These are phyloP conservation scores for Drosophila lowei DNA, from an alignment of 1,140 invertebrate species.

Conservation along the genomic window DNA sequence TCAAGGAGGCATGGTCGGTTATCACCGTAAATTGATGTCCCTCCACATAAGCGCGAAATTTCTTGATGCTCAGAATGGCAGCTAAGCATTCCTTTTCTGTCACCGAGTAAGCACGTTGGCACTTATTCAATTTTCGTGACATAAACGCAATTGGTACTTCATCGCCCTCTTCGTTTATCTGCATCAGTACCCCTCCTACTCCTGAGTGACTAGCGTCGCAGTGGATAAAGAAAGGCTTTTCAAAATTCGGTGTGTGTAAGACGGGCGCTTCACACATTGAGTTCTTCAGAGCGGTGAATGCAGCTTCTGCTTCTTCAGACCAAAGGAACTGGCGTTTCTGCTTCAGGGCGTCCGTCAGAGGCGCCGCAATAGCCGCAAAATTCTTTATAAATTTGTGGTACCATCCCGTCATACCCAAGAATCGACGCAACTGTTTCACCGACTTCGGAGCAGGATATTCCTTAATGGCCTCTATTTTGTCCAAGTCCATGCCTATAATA, in stretches of 20 bases:
- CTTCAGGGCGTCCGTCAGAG: background rate
- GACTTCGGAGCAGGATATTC: constrained; percentile 14
- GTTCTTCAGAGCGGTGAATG: too few relatives aligned
- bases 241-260: too few relatives aligned
- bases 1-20: constrained; percentile 5
- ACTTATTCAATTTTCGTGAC: too few relatives aligned
- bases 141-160: too few relatives aligned
- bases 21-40: background rate
- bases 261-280: too few relatives aligned
- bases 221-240: too few relatives aligned
- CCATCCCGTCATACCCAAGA: background rate
- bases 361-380: background rate
- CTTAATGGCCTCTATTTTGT: constrained; percentile 2
- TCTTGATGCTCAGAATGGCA: background rate
- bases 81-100: too few relatives aligned
- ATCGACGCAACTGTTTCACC: constrained; percentile 1
- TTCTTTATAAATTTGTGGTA: background rate
- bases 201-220: too few relatives aligned
- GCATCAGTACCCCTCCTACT: too few relatives aligned
- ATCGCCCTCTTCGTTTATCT: too few relatives aligned
- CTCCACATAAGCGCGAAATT: background rate
- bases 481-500: constrained; percentile 13
- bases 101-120: too few relatives aligned
- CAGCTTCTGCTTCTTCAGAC: too few relatives aligned
- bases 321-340: background rate